These are phyloP conservation scores for Syndactyla subalaris DNA, from an alignment of 2,797 vertebrate genomes.

Conservation along the genomic window DNA sequence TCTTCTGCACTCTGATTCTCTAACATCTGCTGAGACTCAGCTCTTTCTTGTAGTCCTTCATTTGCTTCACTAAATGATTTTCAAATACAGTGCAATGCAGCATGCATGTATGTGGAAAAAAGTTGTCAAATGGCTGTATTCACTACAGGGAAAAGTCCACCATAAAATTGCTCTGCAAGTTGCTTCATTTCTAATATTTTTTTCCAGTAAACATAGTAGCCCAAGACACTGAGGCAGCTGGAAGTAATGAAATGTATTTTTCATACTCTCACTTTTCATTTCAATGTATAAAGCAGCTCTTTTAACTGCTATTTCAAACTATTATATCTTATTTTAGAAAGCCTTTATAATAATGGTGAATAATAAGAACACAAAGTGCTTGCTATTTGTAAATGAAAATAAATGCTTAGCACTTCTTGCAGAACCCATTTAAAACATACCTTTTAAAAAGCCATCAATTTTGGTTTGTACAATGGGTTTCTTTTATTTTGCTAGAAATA, in stretches of 20 bases:
- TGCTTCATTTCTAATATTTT: conserved; percentile 27
- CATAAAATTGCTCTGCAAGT: neutral
- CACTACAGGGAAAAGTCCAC: neutral
- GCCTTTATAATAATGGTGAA: conserved; percentile 48
- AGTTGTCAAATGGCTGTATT: neutral
- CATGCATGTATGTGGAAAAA: neutral
- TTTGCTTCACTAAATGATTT: conserved; percentile 10
- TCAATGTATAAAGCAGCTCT: conserved; percentile 13
- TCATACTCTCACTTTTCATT: conserved; percentile 48
- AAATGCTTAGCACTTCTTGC: conserved; percentile 13
- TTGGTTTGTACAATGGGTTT: neutral
- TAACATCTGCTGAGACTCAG: neutral
- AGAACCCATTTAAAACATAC: conserved; percentile 20
- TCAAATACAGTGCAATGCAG: neutral
- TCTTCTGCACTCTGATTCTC: neutral
- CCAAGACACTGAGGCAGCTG: neutral
- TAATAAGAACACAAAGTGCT: conserved; percentile 52
- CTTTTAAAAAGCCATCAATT: conserved; percentile 17
- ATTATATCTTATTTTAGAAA: conserved; percentile 62
- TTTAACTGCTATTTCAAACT: conserved; percentile 34
- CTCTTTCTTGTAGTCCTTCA: neutral
- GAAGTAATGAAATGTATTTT: conserved; percentile 44
- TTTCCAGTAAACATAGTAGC: neutral
- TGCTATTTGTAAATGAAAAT: conserved; percentile 68
- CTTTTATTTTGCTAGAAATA: neutral